phyloP scores from a whole-genome alignment of 2,113 vertebrate species.

The Phylloscopus whistleri region DNA sequence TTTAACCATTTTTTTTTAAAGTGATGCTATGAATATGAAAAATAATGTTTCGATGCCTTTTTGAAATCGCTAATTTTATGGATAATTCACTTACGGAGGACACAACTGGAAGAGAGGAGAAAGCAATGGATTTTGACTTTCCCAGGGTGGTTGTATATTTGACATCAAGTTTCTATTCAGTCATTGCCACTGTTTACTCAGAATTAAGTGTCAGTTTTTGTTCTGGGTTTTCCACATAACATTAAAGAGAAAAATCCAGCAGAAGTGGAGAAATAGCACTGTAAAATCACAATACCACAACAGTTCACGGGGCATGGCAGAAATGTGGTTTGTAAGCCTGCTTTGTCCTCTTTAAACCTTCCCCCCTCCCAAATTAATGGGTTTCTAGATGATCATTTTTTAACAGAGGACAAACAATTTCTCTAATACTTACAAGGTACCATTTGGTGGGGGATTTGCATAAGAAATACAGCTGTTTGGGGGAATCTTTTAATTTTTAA shows the following conservation, averaged over 20 bases:
- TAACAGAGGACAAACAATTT: background rate
- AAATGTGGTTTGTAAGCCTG: background rate
- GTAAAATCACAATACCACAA: background rate
- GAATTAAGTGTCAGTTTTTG: conserved; percentile 11
- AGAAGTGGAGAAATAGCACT: background rate
- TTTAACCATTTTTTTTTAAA: conserved; percentile 50
- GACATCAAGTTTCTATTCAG: conserved; percentile 31
- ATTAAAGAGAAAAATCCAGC: background rate
- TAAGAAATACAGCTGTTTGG: background rate
- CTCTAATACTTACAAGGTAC: background rate
- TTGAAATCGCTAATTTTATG: background rate
- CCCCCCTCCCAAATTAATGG: background rate
- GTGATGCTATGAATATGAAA: conserved; percentile 24
- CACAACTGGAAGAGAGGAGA: conserved; percentile 20
- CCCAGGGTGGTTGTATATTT: background rate
- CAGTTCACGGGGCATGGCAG: background rate
- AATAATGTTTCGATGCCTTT: conserved; percentile 35
- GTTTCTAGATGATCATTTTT: background rate
- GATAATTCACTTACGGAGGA: background rate
- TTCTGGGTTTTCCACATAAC: background rate
- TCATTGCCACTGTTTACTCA: conserved; percentile 34
- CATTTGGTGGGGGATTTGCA: background rate
- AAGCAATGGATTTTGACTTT: conserved; percentile 8
- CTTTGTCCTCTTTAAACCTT: background rate
- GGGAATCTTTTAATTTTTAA: conserved; percentile 1